Evolutionary conservation across 2,888 invertebrate species (phyloP), one percentile per base, ranked within the genome.

Genomic region (Selenia dentaria): DNA sequence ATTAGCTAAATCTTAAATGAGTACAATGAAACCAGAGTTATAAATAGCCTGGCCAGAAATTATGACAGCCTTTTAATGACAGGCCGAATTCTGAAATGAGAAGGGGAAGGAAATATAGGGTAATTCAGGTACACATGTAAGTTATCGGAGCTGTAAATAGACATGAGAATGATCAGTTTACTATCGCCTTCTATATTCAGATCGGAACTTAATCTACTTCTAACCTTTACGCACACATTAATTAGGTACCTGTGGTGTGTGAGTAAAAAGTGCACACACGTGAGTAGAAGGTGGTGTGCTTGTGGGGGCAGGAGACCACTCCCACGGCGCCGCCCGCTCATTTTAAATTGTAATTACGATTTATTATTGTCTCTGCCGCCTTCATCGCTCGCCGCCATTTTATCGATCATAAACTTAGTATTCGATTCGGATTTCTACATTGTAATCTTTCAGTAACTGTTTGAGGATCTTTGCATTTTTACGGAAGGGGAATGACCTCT

Each of bases 321-420:
- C 89, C 88, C 85, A 62, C 84, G 75, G 71, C 79, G 80, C 78
- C 88, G 88, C 89, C 89, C 83, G 89, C 88, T 90, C 88, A 90
- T 90, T 90, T 90, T 87, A 90, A 90, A 89, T 88, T 89, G 90
- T 90, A 90, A 90, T 90, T 88, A 88, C 88, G 85, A 88, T 89
- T 87, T 88, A 90, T 90, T 90, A 87, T 88, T 89, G 89, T 89
- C 88, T 89, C 85, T 88, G 84, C 85, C 87, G 88, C 88, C 88
- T 88, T 86, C 86, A 72, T 68, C 74, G 73, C 64, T 68, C 63
- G 85, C 70, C 85, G 89, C 89, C 89, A 89, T 90, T 85, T 87
- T 88, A 87, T 83, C 81, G 85, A 83, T 74, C 76, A 74, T 34
- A 67, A 65, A 63, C 68, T 48, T 41, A 67, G 67, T 66, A 63